Evolutionary conservation across 2,888 invertebrate species (phyloP), one percentile per base, ranked within the genome.

Genomic region (Thymelicus sylvestris): DNA sequence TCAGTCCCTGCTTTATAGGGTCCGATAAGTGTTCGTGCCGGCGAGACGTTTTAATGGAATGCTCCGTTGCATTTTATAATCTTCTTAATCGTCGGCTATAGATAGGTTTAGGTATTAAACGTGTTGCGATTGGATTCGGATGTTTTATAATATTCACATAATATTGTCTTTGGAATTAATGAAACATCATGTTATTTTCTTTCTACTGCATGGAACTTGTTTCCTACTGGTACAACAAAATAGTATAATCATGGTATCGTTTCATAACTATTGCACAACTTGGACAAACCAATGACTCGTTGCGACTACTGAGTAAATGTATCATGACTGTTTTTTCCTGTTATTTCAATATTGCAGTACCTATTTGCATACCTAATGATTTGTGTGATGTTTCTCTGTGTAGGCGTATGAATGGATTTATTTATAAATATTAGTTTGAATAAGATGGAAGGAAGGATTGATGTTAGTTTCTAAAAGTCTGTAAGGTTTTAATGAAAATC

Each of bases 1-100:
- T n/a, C n/a, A n/a, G n/a, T n/a, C n/a, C n/a, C n/a, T n/a, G n/a
- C 44, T 44, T 44, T 68, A 24, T 44, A 41, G 48, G 64, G 47
- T 64, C 47, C 44, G 50, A 68, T 68, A 44, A 63, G 59, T 19
- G 69, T 57, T 67, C 57, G 64, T n/a, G 69, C 38, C 15, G 7
- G 55, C 63, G 38, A 38, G 57, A 31, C 38, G 63, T 15, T 68
- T 63, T 48, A 57, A 47, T 57, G 68, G 62, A 62, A 67, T 67
- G 50, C 41, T 61, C 19, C 19, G 50, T 41, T 50, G 67, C 61
- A n/a, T 52, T 52, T 24, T 52, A 55, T 55, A 55, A 55, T 55
- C 24, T 55, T 55, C 24, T 55, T 24, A 55, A 24, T 8, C 24
- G 10, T 24, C 55, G 55, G 55, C 8, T 55, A 55, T 10, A 55